A percentile compares a stretch with the other conserved stretches of the same genome.
phyloP scores from a whole-genome alignment of 2,113 vertebrate species.

The Cebidichthys violaceus region DNA sequence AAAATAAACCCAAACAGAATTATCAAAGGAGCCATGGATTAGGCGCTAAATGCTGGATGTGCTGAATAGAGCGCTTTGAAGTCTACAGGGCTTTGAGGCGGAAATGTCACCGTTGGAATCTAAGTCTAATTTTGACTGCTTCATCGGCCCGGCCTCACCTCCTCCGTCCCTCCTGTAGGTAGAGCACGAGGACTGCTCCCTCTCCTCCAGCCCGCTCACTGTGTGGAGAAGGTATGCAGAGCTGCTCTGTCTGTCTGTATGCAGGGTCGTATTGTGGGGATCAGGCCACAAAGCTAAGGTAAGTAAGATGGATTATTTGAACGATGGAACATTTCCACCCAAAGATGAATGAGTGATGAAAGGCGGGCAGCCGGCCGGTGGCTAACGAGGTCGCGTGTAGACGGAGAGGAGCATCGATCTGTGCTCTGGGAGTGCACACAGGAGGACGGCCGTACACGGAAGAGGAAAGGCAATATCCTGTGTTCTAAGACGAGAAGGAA shows the following conservation, averaged over 20 bases:
- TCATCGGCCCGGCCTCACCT: constrained; percentile 4
- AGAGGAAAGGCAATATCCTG: constrained; percentile 20
- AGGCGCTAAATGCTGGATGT: constrained; percentile 69
- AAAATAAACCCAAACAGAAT: constrained; percentile 76
- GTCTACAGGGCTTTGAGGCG: constrained; percentile 70
- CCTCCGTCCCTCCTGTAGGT: constrained; percentile 34
- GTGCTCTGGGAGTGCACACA: constrained; percentile 5
- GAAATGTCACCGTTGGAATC: constrained; percentile 75
- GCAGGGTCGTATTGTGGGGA: neutral
- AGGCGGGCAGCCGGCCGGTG: constrained; percentile 29
- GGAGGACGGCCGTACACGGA: constrained; percentile 20
- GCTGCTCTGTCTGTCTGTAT: neutral
- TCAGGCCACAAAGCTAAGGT: constrained; percentile 10
- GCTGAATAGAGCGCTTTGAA: constrained; percentile 72
- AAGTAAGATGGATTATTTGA: constrained; percentile 50
- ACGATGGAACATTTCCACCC: constrained; percentile 39
- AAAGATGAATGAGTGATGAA: constrained; percentile 56
- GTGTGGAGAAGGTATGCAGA: neutral
- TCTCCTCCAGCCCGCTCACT: neutral
- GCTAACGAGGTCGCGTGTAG: constrained; percentile 10
- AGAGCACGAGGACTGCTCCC: constrained; percentile 7
- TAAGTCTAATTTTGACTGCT: constrained; percentile 53
- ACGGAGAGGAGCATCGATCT: constrained; percentile 28
- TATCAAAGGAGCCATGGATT: constrained; percentile 74
- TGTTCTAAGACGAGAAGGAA: constrained; percentile 29